A percentile compares a stretch with the other conserved stretches of the same genome.
Evolutionary conservation across 2,113 vertebrate genomes (phyloP).

Genomic region (Prinia subflava): DNA sequence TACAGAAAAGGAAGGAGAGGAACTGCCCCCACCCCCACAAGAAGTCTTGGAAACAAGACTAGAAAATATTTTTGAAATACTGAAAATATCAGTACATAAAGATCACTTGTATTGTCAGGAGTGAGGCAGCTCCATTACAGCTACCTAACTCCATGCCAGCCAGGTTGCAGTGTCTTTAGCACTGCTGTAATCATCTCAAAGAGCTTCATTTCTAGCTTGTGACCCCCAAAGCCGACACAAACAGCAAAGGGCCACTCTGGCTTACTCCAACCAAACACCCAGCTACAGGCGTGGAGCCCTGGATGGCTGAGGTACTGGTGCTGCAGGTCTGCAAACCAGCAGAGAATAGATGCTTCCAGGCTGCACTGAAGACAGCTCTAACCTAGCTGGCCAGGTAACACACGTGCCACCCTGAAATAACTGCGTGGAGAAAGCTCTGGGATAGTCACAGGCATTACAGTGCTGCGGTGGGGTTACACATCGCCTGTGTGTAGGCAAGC

Average conservation of each 20-base stretch:
- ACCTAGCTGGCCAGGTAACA: background rate
- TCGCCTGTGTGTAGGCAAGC: background rate
- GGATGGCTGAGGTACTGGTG: fast-evolving
- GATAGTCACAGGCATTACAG: fast-evolving
- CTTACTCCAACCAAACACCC: background rate
- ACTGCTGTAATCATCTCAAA: background rate
- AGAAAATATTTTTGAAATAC: background rate
- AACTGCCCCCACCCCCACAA: fast-evolving
- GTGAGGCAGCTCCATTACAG: background rate
- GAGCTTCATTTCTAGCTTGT: background rate
- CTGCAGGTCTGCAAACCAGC: background rate
- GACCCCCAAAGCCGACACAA: background rate
- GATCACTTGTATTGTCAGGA: background rate
- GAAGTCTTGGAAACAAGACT: background rate
- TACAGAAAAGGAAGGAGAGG: background rate
- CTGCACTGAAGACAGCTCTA: background rate
- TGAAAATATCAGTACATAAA: background rate
- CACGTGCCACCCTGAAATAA: background rate
- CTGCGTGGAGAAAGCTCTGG: fast-evolving
- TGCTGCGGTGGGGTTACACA: fast-evolving
- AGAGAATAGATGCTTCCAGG: background rate
- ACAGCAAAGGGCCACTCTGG: background rate
- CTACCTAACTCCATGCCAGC: background rate
- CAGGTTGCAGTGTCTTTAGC: background rate
- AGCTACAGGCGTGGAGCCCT: fast-evolving